These are phyloP conservation scores for Ailurus styani DNA, from an alignment of 2,113 vertebrate species.

Conservation along the genomic window DNA sequence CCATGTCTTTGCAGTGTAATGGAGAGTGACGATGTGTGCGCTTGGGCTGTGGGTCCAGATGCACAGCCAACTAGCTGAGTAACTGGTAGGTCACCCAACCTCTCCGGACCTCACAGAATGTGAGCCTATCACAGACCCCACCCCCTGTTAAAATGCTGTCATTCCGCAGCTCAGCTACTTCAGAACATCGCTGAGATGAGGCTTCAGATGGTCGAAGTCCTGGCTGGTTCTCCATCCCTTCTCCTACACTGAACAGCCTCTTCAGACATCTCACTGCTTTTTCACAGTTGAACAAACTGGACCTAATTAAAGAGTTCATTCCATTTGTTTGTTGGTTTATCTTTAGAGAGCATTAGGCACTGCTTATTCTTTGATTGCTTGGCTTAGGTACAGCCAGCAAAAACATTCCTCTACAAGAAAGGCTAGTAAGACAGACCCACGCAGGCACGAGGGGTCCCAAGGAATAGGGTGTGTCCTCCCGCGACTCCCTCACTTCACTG, in stretches of 20 bases:
- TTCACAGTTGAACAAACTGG: neutral
- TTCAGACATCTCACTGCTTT: neutral
- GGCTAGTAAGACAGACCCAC: neutral
- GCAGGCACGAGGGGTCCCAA: neutral
- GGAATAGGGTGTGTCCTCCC: neutral
- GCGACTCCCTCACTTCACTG: neutral
- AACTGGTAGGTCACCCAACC: neutral
- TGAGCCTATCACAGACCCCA: neutral
- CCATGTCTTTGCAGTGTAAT: neutral
- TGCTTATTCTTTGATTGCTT: neutral
- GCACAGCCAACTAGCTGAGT: neutral
- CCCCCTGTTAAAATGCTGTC: neutral
- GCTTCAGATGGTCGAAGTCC: neutral
- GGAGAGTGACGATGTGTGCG: neutral
- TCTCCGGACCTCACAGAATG: neutral
- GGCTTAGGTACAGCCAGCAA: neutral
- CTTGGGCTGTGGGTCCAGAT: neutral
- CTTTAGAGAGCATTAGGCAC: neutral
- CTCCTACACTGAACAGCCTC: neutral
- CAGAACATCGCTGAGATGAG: neutral
- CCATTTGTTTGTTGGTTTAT: neutral
- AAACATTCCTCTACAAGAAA: neutral
- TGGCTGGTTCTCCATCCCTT: neutral
- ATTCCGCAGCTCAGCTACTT: neutral
- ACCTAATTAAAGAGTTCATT: neutral